Percentiles rank a stretch among this genome's conserved stretches.
Conservation (phyloP, 2,797 vertebrate genomes). For the Coregonus suidteri region DNA sequence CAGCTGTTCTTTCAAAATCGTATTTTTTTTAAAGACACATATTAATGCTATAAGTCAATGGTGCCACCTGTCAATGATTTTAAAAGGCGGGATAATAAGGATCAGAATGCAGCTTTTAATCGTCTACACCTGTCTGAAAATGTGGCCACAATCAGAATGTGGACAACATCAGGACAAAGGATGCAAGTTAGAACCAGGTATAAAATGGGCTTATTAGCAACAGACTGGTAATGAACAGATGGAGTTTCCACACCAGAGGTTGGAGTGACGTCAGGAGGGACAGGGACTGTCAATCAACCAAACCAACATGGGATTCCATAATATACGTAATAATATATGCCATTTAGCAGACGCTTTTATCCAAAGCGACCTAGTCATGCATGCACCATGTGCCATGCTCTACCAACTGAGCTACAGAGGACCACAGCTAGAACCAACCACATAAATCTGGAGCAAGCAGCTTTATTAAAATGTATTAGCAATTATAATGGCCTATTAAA, state of each 20-base stretch:
- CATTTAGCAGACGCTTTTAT: background rate
- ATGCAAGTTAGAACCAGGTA: too few relatives aligned
- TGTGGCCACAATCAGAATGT: too few relatives aligned
- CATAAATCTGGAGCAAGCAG: background rate
- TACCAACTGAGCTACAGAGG: background rate
- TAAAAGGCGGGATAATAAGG: too few relatives aligned
- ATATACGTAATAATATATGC: background rate
- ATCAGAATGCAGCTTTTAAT: too few relatives aligned
- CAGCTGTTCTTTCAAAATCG: too few relatives aligned
- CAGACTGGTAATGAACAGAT: constrained; percentile 19
- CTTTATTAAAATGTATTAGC: background rate
- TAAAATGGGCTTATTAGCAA: background rate
- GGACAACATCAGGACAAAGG: too few relatives aligned
- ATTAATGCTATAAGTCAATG: too few relatives aligned
- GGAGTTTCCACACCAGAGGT: constrained; percentile 2
- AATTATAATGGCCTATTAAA: background rate
- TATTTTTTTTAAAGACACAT: too few relatives aligned
- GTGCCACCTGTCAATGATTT: too few relatives aligned
- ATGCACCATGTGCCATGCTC: too few relatives aligned
- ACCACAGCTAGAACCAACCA: constrained; percentile 5
- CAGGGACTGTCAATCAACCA: constrained; percentile 7
- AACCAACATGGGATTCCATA: background rate
- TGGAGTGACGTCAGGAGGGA: background rate
- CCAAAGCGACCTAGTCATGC: too few relatives aligned
- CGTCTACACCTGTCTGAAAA: too few relatives aligned